phyloP scores from a whole-genome alignment of 2,888 invertebrate genomes.

The Calliphora vomitoria region DNA sequence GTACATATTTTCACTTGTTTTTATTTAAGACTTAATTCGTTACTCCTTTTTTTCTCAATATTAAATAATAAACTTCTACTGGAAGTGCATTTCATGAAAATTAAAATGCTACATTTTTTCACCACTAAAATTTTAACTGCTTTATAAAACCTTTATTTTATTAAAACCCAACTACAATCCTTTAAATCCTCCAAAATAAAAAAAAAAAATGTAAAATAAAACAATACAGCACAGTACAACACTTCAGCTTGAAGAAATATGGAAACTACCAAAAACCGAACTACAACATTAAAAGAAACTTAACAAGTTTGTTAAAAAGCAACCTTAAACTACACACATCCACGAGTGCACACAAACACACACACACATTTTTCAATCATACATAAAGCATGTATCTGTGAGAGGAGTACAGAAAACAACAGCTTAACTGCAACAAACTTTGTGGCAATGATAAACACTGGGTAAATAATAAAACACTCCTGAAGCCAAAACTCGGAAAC shows the following conservation, averaged over 20 bases:
- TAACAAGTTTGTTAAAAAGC: constrained; percentile 70
- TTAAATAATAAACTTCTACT: constrained; percentile 31
- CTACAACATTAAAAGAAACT: constrained; percentile 64
- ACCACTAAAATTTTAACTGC: constrained; percentile 37
- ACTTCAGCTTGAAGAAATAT: constrained; percentile 26
- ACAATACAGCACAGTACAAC: constrained; percentile 1
- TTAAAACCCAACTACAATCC: constrained; percentile 56
- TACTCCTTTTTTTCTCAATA: not conserved
- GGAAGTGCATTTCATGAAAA: constrained; percentile 31
- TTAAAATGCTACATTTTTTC: constrained; percentile 36
- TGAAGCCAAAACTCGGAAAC: constrained; percentile 58
- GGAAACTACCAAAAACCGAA: constrained; percentile 58
- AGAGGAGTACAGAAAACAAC: constrained; percentile 37
- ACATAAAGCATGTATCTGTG: constrained; percentile 36
- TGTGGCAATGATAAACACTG: constrained; percentile 69
- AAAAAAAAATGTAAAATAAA: not conserved
- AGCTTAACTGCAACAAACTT: constrained; percentile 67
- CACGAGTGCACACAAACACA: not conserved
- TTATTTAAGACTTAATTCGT: not conserved
- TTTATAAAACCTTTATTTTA: constrained; percentile 57
- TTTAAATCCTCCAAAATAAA: constrained; percentile 39
- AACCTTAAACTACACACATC: constrained; percentile 54
- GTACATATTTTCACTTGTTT: too few relatives aligned
- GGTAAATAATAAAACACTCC: constrained; percentile 68
- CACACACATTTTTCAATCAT: not conserved